A percentile compares a stretch with the other conserved stretches of the same genome.
Conservation (phyloP, 2,113 vertebrate genomes). For the Crotalus tigris region DNA sequence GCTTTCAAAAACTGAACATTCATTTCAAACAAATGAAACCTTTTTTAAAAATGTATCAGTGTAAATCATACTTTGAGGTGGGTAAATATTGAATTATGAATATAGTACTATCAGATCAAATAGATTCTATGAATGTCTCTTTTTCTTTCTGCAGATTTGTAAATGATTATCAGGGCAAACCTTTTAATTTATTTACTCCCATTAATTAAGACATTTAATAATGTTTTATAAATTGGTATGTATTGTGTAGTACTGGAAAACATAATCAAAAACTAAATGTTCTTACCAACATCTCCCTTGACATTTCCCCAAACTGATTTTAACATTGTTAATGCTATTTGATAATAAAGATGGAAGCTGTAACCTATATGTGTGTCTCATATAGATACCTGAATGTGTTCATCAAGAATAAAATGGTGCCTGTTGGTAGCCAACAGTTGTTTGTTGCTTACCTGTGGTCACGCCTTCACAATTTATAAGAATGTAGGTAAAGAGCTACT, state of each 20-base stretch:
- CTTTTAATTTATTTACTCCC: background rate
- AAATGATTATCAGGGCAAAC: background rate
- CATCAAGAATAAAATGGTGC: background rate
- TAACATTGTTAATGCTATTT: background rate
- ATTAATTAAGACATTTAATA: background rate
- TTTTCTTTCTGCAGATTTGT: background rate
- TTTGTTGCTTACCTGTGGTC: background rate
- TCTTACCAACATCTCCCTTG: background rate
- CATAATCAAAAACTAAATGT: background rate
- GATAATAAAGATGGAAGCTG: background rate
- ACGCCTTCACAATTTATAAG: background rate
- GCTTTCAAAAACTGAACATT: constrained; percentile 44
- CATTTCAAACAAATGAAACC: constrained; percentile 32
- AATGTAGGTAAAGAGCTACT: background rate
- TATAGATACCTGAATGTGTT: background rate
- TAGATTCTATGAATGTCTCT: background rate
- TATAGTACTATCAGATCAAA: constrained; percentile 33
- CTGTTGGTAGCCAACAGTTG: background rate
- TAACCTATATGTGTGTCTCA: background rate
- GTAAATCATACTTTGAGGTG: constrained; percentile 48
- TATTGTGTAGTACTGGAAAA: too few species aligned
- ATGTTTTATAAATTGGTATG: background rate
- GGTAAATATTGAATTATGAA: background rate
- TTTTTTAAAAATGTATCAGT: constrained; percentile 37
- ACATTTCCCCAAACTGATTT: background rate